Percentiles rank a stretch among this genome's conserved stretches.
These are phyloP conservation scores for Glaucomys volans DNA, from an alignment of 2,113 vertebrate genomes.

Conservation along the genomic window DNA sequence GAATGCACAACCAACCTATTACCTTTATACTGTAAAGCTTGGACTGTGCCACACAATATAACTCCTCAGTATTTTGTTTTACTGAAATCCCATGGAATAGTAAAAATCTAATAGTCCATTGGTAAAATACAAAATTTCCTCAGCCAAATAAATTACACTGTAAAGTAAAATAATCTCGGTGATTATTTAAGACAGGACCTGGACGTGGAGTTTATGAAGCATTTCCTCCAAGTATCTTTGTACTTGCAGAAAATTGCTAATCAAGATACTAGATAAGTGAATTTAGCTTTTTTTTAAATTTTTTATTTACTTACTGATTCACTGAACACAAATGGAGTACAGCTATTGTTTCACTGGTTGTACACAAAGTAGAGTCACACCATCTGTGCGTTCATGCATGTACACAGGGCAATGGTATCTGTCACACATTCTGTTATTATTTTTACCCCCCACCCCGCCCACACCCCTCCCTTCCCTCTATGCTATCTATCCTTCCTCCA, in stretches of 20 bases:
- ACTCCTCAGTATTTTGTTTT: neutral
- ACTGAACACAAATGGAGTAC: too few relatives aligned
- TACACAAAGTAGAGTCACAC: too few relatives aligned
- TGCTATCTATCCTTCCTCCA: too few relatives aligned
- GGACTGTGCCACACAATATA: neutral
- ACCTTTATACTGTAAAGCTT: neutral
- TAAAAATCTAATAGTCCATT: slow-evolving; percentile 19
- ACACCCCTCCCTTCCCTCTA: too few relatives aligned
- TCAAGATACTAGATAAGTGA: neutral
- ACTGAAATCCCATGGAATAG: neutral
- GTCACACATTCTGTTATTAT: too few relatives aligned
- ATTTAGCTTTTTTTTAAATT: slow-evolving; percentile 45
- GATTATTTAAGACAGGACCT: neutral
- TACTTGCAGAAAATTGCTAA: neutral
- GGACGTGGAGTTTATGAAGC: neutral
- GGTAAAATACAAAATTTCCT: neutral
- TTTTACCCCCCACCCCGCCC: too few relatives aligned
- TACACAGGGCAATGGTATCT: too few relatives aligned
- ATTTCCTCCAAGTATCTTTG: neutral
- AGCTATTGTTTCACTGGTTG: too few relatives aligned
- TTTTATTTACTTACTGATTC: too few relatives aligned
- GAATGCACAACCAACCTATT: neutral
- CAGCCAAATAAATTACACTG: slow-evolving; percentile 18
- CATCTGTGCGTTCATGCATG: too few relatives aligned
- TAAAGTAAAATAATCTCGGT: slow-evolving; percentile 29